A percentile compares a stretch with the other conserved stretches of the same genome.
Evolutionary conservation across 2,113 vertebrate genomes (phyloP).

Genomic region (Sylvilagus bachmani): DNA sequence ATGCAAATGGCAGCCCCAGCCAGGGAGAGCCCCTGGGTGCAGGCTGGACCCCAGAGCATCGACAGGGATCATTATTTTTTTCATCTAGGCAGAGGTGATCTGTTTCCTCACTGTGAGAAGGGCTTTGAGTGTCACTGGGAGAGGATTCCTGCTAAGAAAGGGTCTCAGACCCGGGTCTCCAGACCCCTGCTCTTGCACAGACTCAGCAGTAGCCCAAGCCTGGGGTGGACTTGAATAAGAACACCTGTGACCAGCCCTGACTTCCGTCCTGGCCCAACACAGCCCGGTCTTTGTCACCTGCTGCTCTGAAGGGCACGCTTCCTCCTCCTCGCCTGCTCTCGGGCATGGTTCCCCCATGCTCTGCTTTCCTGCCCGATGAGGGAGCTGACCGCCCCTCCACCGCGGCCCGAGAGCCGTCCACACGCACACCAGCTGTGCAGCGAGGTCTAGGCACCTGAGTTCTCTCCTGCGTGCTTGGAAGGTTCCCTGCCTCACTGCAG

Average conservation of each 20-base stretch:
- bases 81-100: neutral
- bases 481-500: too few species aligned
- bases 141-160: neutral
- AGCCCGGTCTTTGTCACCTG: neutral
- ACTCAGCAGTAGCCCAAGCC: too few species aligned
- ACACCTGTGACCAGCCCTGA: too few species aligned
- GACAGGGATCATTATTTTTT: accelerated
- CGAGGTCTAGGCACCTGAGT: accelerated
- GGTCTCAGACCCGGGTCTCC: neutral
- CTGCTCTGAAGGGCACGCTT: neutral
- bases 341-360: neutral
- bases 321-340: too few species aligned
- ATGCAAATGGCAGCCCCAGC: too few species aligned
- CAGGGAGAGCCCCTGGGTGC: accelerated
- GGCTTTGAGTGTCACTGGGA: neutral
- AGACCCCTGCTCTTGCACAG: neutral
- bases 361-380: neutral
- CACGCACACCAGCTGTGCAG: neutral
- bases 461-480: accelerated
- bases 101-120: neutral
- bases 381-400: too few species aligned
- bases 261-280: neutral
- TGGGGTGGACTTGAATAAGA: neutral
- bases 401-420: neutral
- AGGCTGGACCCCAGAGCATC: accelerated